phyloP scores from a whole-genome alignment of 2,888 invertebrate species.

The Notocelia uddmanniana region DNA sequence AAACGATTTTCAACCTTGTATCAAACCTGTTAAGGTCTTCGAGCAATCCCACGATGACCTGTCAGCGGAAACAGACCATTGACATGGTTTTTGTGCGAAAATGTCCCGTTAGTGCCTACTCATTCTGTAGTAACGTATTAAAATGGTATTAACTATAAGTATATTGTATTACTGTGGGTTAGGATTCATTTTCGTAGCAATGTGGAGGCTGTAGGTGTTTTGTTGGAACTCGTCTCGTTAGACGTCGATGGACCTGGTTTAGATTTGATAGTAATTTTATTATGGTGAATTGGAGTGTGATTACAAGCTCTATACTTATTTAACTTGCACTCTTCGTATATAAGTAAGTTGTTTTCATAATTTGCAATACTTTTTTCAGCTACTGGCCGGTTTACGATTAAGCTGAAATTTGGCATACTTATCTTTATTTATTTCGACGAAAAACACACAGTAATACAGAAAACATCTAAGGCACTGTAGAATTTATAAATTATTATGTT shows the following conservation, averaged over 20 bases:
- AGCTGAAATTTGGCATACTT: too few relatives aligned
- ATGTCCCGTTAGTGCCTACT: conserved; percentile 42
- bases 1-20: conserved; percentile 9
- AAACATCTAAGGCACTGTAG: too few relatives aligned
- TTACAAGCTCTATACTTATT: neutral
- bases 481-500: too few relatives aligned
- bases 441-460: too few relatives aligned
- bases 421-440: too few relatives aligned
- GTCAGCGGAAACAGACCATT: conserved; percentile 33
- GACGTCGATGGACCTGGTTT: conserved; percentile 23
- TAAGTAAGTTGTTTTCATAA: too few relatives aligned
- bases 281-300: conserved; percentile 18
- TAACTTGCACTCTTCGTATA: too few relatives aligned
- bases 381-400: too few relatives aligned
- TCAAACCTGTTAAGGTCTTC: neutral
- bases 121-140: conserved; percentile 35
- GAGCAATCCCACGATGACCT: neutral
- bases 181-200: neutral
- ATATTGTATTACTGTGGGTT: neutral
- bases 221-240: conserved; percentile 28
- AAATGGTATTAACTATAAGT: conserved; percentile 27
- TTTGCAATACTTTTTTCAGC: too few relatives aligned
- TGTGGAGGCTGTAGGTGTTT: neutral
- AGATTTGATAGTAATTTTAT: conserved; percentile 23
- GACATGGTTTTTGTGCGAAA: conserved; percentile 43